Conservation (phyloP, 2,113 vertebrate species). For the Lathamus discolor region DNA sequence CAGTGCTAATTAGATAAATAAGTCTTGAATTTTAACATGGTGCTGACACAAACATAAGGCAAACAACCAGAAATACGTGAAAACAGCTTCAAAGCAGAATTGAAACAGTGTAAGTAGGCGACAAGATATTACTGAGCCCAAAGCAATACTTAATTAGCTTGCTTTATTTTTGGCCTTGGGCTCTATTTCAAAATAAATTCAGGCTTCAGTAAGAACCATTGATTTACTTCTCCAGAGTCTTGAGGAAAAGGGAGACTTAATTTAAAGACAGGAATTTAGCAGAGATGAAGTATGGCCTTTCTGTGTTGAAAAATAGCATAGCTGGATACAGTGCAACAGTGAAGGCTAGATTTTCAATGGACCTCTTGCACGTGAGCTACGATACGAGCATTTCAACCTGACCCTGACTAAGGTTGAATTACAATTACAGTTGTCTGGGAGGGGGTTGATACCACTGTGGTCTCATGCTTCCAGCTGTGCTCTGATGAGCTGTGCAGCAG, state of each 20-base stretch:
- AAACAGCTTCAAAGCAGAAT: slow-evolving; percentile 41
- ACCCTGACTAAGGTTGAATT: neutral
- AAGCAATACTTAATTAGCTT: slow-evolving; percentile 46
- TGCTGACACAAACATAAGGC: neutral
- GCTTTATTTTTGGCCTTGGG: slow-evolving; percentile 47
- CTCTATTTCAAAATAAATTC: slow-evolving; percentile 47
- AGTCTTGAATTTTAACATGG: neutral
- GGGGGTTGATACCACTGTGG: neutral
- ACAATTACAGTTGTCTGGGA: neutral
- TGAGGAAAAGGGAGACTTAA: neutral
- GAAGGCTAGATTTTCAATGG: neutral
- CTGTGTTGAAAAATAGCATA: neutral
- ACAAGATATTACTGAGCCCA: slow-evolving; percentile 10
- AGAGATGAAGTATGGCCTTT: neutral
- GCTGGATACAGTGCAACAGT: neutral
- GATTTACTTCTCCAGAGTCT: neutral
- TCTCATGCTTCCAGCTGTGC: neutral
- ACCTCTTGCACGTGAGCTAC: neutral
- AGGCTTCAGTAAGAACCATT: slow-evolving; percentile 23
- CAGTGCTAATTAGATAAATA: neutral
- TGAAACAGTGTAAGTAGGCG: slow-evolving; percentile 42
- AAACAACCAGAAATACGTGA: slow-evolving; percentile 24
- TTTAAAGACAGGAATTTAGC: neutral
- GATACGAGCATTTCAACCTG: neutral
- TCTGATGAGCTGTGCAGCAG: neutral